Conservation (phyloP, 1,140 invertebrate genomes). For the Heliconius hermathena region DNA sequence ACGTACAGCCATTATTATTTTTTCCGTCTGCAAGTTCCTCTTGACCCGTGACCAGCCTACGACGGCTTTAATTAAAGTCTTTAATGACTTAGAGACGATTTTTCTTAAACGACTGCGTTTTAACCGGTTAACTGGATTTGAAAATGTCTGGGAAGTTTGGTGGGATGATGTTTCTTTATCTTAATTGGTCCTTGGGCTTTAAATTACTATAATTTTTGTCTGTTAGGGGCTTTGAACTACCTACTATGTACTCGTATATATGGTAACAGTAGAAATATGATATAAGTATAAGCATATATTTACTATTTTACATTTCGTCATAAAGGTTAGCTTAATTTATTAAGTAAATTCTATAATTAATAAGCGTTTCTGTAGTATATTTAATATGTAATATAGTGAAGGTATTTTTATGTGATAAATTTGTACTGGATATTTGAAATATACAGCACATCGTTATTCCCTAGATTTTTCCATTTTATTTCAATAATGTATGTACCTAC, state of each 20-base stretch:
- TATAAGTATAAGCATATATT: no score
- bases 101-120: constrained; percentile 59
- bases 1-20: constrained; percentile 55
- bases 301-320: no score
- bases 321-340: no score
- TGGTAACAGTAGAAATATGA: background rate
- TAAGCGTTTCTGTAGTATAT: no score
- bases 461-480: no score
- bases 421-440: no score
- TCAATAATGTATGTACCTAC: no score
- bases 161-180: constrained; percentile 33
- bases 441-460: no score
- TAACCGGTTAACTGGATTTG: constrained; percentile 56
- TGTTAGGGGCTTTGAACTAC: background rate
- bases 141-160: constrained; percentile 65
- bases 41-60: constrained; percentile 55
- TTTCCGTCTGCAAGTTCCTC: constrained; percentile 56
- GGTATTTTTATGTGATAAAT: no score
- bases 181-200: constrained; percentile 12
- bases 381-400: no score
- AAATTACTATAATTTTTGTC: background rate
- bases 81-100: constrained; percentile 59
- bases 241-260: background rate
- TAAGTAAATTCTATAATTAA: no score
- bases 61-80: constrained; percentile 71